Percentiles rank a stretch among this genome's conserved stretches.
Evolutionary conservation across 2,888 invertebrate species (phyloP).

Genomic region (Sinodicranocentrus sp.): DNA sequence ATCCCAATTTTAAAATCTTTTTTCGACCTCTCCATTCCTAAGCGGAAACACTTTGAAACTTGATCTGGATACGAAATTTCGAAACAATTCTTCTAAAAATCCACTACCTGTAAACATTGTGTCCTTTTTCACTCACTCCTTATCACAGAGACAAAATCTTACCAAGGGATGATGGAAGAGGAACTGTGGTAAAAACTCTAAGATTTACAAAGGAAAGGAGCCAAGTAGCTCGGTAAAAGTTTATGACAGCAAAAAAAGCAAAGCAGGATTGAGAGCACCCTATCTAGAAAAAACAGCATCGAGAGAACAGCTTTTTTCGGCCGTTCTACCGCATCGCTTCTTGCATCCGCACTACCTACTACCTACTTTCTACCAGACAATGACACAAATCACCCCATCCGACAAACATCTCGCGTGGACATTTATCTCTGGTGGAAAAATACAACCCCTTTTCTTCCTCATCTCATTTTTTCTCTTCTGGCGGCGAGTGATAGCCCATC

Average conservation of each 20-base stretch:
- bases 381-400: constrained; percentile 64
- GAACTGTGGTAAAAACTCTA: too few species aligned
- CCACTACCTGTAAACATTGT: neutral
- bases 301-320: too few species aligned
- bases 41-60: constrained; percentile 62
- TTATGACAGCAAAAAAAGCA: neutral
- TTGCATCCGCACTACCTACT: neutral
- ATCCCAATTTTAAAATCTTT: too few species aligned
- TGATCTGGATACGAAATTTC: constrained; percentile 30
- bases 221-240: neutral
- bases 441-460: constrained; percentile 28
- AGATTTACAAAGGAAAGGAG: neutral
- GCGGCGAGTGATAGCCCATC: constrained; percentile 33
- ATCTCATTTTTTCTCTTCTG: constrained; percentile 9
- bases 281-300: neutral
- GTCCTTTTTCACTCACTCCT: too few species aligned
- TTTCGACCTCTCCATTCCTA: neutral
- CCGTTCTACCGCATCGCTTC: too few species aligned
- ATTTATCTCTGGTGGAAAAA: constrained; percentile 36
- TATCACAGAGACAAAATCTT: too few species aligned
- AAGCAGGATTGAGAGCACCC: neutral
- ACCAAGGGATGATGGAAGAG: too few species aligned
- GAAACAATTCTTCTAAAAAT: too few species aligned
- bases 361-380: neutral
- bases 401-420: constrained; percentile 52